Base-by-base conservation (phyloP, 2,113 vertebrate species). In the Pitta sordida region DNA sequence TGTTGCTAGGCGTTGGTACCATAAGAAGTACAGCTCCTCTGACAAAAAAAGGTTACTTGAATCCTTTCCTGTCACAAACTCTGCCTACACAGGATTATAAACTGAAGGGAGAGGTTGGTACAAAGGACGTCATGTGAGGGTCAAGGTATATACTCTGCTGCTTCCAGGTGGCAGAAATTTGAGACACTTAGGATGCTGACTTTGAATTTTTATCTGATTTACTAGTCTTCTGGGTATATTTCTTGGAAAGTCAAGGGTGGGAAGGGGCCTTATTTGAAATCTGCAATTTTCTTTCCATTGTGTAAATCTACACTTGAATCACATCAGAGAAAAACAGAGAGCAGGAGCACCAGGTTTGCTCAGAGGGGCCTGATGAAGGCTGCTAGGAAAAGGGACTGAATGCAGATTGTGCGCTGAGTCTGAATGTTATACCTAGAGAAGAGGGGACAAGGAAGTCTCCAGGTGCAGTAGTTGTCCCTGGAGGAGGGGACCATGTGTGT, bases 141-240 rank as follows among this genome's bases (percentile, higher is more conserved):
- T 90, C 91, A 96, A 92, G 83, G 88, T 88, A 26, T 81, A 69
- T 53, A 27, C 80, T 88, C 32, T 91, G 32, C 68, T 83, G 30
- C 80, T 91, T 92, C 65, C 77, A 93, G 64, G 60, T 94, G 86
- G 69, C 69, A 92, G 80, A 86, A 91, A 86, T 65, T 27, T n/a
- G 56, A 86, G 77, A 88, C 37, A 11, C 56, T 75, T 75, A 78
- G 67, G 96, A 70, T 64, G 86, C 73, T 91, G 92, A 86, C 86
- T 83, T 83, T 60, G 73, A 78, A 64, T 60, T 86, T 81, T 68
- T 36, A 30, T 75, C 58, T 89, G 69, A 73, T 92, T 93, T 95
- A 89, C 58, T 79, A 53, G 53, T 77, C 64, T 78, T 84, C 70
- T 53, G 49, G 51, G 49, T 44, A 75, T 84, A 39, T 71, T 78